Evolutionary conservation across 1,140 invertebrate species (phyloP).

Genomic region (Drosophila arawakana): DNA sequence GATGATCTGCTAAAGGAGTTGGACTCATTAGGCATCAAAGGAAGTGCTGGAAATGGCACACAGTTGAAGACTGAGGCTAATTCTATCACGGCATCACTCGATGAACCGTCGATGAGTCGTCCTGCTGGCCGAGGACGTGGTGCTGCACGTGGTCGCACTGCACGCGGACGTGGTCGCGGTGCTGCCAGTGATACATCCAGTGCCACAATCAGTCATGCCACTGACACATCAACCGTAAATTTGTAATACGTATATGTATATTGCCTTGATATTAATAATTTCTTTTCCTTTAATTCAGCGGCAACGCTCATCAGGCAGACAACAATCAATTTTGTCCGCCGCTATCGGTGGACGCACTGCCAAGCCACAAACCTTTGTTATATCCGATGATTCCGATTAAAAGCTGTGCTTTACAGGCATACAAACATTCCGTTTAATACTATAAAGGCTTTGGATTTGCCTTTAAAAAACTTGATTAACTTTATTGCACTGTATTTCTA

Average conservation of each 20-base stretch:
- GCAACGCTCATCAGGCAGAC: slow-evolving; percentile 38
- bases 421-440: neutral
- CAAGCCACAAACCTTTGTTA: slow-evolving; percentile 22
- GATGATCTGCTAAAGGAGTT: slow-evolving; percentile 69
- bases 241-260: too few relatives aligned
- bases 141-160: slow-evolving; percentile 17
- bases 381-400: slow-evolving; percentile 67
- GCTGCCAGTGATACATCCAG: slow-evolving; percentile 36
- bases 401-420: neutral
- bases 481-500: neutral
- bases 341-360: slow-evolving; percentile 6
- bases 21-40: slow-evolving; percentile 27
- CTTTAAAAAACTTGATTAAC: neutral
- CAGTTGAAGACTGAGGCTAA: slow-evolving; percentile 15
- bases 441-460: neutral
- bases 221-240: slow-evolving; percentile 32
- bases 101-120: neutral
- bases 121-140: slow-evolving; percentile 31
- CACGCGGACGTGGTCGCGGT: slow-evolving; percentile 33
- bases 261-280: neutral
- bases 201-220: neutral
- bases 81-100: slow-evolving; percentile 6
- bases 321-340: slow-evolving; percentile 39
- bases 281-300: neutral
- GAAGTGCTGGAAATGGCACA: neutral